Base-by-base conservation (phyloP, 2,888 invertebrate genomes). In the Nomada lathburiana region DNA sequence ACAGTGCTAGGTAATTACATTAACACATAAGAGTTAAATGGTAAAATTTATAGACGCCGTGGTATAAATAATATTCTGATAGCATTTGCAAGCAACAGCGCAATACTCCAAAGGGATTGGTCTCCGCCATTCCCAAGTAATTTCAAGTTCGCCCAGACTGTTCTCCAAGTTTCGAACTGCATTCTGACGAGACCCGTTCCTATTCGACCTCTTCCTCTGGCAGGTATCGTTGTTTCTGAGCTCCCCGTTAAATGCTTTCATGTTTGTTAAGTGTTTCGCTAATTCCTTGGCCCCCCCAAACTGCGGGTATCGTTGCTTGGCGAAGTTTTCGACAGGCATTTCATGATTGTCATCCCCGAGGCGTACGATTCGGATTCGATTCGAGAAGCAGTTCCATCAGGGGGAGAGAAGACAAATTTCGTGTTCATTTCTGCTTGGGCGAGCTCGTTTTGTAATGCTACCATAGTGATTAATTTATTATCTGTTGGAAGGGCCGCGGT, bases 241-340 rank as follows among this genome's bases (percentile, higher is more conserved):
- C 26, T 62, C 60, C 18, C 11, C 52, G n/a, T 23, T 72, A 78
- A 83, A 83, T 69, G 82, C 71, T 78, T 78, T 72, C 71, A 82
- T 64, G 83, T 82, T 82, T 83, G 83, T 82, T 69, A 82, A 75
- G 71, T 78, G 78, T 83, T 75, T 74, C 77, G 78, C 63, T 74
- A 82, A 83, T 83, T 82, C 78, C 63, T 63, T 36, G 73, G 59
- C 20, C 62, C 62, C 13, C 16, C 55, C 1, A 63, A 71, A 47
- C 47, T 44, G 4, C 23, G 55, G 59, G 23, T 82, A 75, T 73
- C 64, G 53, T 62, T 53, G 60, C 50, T n/a, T 20, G 59, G 16
- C 52, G 11, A 83, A 83, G 60, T 82, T 83, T 50, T 62, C 16
- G 29, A 11, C 42, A 63, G 50, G 57, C 9, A 23, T 36, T 29